These are phyloP conservation scores for Takifugu ocellatus DNA, from an alignment of 2,797 vertebrate species.

Conservation along the genomic window DNA sequence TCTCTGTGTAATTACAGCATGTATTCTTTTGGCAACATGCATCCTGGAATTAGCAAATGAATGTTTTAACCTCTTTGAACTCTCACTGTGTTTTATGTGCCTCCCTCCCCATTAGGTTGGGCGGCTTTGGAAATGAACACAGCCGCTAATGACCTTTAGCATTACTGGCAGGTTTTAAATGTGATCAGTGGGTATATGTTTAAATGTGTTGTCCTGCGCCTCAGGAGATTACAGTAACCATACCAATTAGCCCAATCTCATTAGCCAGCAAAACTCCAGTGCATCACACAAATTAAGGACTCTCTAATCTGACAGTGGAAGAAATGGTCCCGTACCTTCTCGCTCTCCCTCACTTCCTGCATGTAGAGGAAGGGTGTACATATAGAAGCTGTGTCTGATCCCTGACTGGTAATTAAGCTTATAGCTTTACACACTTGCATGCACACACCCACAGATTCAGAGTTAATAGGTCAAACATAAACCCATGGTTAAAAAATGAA, in stretches of 20 bases:
- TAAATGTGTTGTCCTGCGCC: slow-evolving; percentile 72
- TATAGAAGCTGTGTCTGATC: no score
- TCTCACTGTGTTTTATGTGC: slow-evolving; percentile 52
- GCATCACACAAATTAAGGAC: slow-evolving; percentile 72
- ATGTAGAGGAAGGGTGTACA: slow-evolving; percentile 9
- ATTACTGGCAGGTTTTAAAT: slow-evolving; percentile 74
- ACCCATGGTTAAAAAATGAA: no score
- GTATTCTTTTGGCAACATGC: slow-evolving; percentile 74
- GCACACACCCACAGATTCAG: slow-evolving; percentile 20
- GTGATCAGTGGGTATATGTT: slow-evolving; percentile 74
- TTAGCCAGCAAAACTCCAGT: slow-evolving; percentile 74
- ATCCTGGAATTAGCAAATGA: slow-evolving; percentile 77
- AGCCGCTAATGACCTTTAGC: slow-evolving; percentile 77
- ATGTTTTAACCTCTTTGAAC: slow-evolving; percentile 75
- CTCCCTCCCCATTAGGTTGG: slow-evolving; percentile 59
- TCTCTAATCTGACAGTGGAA: slow-evolving; percentile 69
- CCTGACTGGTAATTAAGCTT: slow-evolving; percentile 1
- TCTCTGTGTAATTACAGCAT: slow-evolving; percentile 72
- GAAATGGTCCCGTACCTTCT: slow-evolving; percentile 46
- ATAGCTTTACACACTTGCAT: slow-evolving; percentile 26
- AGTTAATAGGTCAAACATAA: not conserved
- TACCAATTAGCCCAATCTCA: slow-evolving; percentile 83
- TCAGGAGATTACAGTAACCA: slow-evolving; percentile 79
- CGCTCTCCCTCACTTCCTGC: not conserved
- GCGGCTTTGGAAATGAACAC: slow-evolving; percentile 65